Evolutionary conservation across 2,888 invertebrate genomes (phyloP).

Genomic region (Chrysomela aeneicollis): DNA sequence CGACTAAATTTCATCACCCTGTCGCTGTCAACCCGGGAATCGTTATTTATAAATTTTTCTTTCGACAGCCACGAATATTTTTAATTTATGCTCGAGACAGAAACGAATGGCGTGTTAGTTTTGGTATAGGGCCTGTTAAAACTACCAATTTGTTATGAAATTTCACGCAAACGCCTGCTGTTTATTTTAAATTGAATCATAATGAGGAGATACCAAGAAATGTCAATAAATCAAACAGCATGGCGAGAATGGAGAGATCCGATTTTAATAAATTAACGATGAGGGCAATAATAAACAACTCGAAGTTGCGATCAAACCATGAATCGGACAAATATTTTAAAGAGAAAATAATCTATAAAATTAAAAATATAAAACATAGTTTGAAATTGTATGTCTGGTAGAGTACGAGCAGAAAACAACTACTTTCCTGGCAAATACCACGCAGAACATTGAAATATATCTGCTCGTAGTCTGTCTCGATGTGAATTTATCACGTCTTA

Average conservation of each 20-base stretch:
- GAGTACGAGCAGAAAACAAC: too few species aligned
- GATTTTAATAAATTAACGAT: not conserved
- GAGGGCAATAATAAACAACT: not conserved
- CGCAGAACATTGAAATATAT: too few species aligned
- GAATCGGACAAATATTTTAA: too few species aligned
- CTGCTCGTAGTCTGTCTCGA: too few species aligned
- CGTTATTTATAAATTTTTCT: constrained; percentile 3
- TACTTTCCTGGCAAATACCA: too few species aligned
- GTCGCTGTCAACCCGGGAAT: not conserved
- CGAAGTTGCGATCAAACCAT: too few species aligned
- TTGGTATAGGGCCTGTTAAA: constrained; percentile 3
- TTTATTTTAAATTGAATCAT: constrained; percentile 2
- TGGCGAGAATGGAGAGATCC: not conserved
- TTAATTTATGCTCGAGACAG: constrained; percentile 1
- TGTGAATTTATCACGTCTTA: too few species aligned
- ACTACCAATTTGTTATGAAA: not conserved
- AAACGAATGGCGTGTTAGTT: not conserved
- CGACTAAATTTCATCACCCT: not conserved
- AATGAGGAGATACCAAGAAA: not conserved
- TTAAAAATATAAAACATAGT: too few species aligned
- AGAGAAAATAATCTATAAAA: too few species aligned
- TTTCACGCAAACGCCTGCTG: not conserved
- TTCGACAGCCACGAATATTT: constrained; percentile 1
- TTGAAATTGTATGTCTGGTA: too few species aligned
- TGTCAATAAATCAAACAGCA: not conserved